Evolutionary conservation across 2,113 vertebrate species (phyloP), one percentile per base, ranked within the genome.

Genomic region (Oplegnathus fasciatus): DNA sequence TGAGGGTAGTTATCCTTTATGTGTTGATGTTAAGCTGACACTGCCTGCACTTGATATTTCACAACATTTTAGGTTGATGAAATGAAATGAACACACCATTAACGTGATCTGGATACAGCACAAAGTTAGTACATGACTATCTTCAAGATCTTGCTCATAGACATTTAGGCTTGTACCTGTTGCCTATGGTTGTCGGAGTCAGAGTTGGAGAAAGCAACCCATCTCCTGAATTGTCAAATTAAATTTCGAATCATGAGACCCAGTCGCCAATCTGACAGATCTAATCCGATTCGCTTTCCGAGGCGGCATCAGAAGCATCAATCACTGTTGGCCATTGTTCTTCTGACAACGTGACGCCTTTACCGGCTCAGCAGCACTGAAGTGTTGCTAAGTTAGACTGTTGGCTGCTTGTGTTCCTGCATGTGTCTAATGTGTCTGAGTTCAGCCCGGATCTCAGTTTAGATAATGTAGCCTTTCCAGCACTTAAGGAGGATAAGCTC

Each of bases 401-500:
- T 54, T 26, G 40, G 74, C 57, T 78, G 64, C 55, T 68, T 67
- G 75, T 70, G 64, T 66, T 65, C 37, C 68, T 44, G 34, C 58
- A 17, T 52, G 58, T 55, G 34, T 70, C 75, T 78, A 75, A 46
- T 71, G 65, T 72, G 75, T 83, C 64, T 55, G 76, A 82, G 80
- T 76, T 66, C 58, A 6, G 66, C 73, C 65, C 20, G 34, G 85
- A 92, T 91, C 86, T 81, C 57, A 24, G 44, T 60, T 58, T 74
- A 68, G 90, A 92, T 92, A 90, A 80, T 40, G 70, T 54, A 82
- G 90, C 77, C 86, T 83, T 65, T 67, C 67, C 37, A 80, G 62
- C 83, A 77, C 84, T 86, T 78, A 84, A 85, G 81, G 55, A 84
- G 76, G 86, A 93, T 92, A 88, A 93, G 81, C 83, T 80, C 83